Percentiles rank a stretch among this genome's conserved stretches.
Conservation (phyloP, 2,797 vertebrate species). For the Staurois parvus region DNA sequence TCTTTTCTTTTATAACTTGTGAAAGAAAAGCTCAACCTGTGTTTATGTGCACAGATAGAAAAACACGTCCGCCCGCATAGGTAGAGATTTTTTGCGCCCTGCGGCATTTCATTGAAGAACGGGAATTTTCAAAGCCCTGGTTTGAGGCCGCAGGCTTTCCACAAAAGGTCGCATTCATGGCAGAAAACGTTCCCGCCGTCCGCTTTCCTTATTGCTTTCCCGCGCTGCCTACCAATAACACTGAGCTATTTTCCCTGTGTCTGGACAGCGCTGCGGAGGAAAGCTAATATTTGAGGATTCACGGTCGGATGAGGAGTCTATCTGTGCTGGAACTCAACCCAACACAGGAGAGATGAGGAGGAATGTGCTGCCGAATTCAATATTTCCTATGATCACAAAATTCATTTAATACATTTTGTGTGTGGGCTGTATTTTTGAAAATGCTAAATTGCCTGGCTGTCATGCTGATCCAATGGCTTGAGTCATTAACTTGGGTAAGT, state of each 20-base stretch:
- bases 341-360: accelerated
- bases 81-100: neutral
- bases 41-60: constrained; percentile 66
- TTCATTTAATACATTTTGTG: too few relatives aligned
- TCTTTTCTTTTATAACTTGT: neutral
- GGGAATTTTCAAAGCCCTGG: neutral
- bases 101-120: constrained; percentile 33
- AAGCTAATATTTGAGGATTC: constrained; percentile 79
- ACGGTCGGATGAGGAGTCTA: constrained; percentile 73
- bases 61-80: neutral
- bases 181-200: neutral
- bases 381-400: too few relatives aligned
- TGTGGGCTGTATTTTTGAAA: too few relatives aligned
- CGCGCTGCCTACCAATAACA: constrained; percentile 68
- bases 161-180: constrained; percentile 65
- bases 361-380: neutral
- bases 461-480: too few relatives aligned
- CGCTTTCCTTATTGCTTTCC: constrained; percentile 41
- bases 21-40: constrained; percentile 89
- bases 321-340: constrained; percentile 64
- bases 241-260: constrained; percentile 70
- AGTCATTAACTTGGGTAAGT: too few relatives aligned
- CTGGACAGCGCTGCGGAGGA: constrained; percentile 72
- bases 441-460: too few relatives aligned
- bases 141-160: constrained; percentile 59